Evolutionary conservation across 1,140 invertebrate genomes (phyloP), one percentile per base, ranked within the genome.

Genomic region (Condylostylus longicornis): DNA sequence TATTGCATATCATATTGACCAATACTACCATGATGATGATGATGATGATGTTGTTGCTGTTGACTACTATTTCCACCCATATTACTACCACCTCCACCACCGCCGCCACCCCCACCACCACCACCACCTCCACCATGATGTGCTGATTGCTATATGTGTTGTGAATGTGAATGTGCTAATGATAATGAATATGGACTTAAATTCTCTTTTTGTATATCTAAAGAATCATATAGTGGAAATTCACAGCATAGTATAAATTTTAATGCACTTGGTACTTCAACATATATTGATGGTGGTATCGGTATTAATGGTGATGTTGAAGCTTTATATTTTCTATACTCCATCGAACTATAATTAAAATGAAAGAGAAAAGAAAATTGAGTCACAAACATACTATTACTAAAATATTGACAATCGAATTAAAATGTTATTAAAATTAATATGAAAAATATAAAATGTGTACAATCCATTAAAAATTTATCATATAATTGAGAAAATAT

Each of bases 291-390:
- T 0, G 83, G 81, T 2, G 86, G 86, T 44, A 90, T 75, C 5
- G 83, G 85, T 48, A 93, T 82, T 38, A 93, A 57, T 2, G 84
- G 84, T 37, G 85, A 89, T 12, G 86, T 90, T 2, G 77, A 79
- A 18, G 72, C 66, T 57, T 91, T 90, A 58, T 90, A 93, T 46
- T 77, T 75, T 38, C 79, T 69, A 63, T 93, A 93, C 47, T 82
- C 75, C 18, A 79, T 69, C 58, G 82, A 79, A 53, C 79, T 82
- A 53, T 12, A 70, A 67, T 14, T 9, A 23, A 34, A 32, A 15
- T 14, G 22, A n/a, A n/a, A n/a, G n/a, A n/a, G n/a, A n/a, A n/a
- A n/a, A n/a, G n/a, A n/a, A n/a, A n/a, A n/a, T n/a, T n/a, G n/a
- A n/a, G n/a, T n/a, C 47, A 82, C 75, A 18, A 79, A 69, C 58